Percentiles rank a stretch among this genome's conserved stretches.
Conservation (phyloP, 2,113 vertebrate species). For the Lipophrys pholis region DNA sequence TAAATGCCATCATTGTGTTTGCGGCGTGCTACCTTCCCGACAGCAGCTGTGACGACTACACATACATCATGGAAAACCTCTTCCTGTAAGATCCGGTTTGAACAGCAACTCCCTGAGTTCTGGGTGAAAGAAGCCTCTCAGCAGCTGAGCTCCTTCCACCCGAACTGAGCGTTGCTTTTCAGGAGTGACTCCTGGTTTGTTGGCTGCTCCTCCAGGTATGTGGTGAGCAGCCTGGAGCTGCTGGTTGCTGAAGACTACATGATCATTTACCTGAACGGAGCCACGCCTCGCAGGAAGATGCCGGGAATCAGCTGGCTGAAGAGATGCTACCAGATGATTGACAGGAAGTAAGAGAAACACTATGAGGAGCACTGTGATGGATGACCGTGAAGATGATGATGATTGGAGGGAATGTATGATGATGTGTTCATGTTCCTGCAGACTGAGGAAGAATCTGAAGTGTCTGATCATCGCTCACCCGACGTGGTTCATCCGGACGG, state of each 20-base stretch:
- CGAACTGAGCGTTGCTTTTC: too few relatives aligned
- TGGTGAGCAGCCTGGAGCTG: conserved; percentile 96
- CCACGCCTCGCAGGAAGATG: conserved; percentile 94
- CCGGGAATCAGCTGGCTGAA: conserved; percentile 97
- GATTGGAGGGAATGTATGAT: background rate
- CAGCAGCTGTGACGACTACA: conserved; percentile 92
- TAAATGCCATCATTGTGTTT: conserved; percentile 98
- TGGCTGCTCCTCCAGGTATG: conserved; percentile 84
- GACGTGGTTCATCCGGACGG: conserved; percentile 95
- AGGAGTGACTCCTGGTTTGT: too few relatives aligned
- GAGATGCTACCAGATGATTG: conserved; percentile 99
- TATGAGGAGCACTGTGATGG: background rate
- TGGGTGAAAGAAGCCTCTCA: too few relatives aligned
- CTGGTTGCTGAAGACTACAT: conserved; percentile 98
- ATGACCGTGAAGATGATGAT: background rate
- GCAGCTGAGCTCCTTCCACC: too few relatives aligned
- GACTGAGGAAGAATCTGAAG: conserved; percentile 94
- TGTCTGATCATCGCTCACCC: conserved; percentile 94
- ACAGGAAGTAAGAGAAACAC: conserved; percentile 87
- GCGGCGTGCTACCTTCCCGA: conserved; percentile 95
- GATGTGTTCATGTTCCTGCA: conserved; percentile 71
- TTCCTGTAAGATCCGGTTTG: conserved; percentile 87
- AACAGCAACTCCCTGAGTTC: background rate
- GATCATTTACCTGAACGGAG: conserved; percentile 97
- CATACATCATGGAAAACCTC: conserved; percentile 99